Conservation (phyloP, 1,140 invertebrate species). For the Geopemphigus sp. region DNA sequence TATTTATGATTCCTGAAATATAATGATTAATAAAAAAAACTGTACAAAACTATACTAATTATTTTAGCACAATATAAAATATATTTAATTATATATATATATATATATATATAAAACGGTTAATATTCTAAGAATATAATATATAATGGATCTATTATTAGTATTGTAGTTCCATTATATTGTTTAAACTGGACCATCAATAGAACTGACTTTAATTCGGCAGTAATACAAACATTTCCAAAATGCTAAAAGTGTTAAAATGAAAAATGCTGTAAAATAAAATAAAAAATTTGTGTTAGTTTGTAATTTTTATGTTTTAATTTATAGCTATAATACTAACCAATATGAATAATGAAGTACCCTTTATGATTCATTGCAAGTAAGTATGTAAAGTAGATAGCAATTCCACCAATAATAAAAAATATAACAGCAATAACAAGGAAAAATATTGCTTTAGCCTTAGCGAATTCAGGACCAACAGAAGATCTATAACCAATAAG, state of each 20-base stretch:
- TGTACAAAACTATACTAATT: conserved; percentile 23
- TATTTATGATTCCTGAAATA: too few relatives aligned
- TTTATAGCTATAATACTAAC: conserved; percentile 57
- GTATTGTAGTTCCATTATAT: neutral
- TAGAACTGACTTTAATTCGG: conserved; percentile 83
- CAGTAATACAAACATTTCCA: conserved; percentile 82
- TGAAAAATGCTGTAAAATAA: conserved; percentile 64
- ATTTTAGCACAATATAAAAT: conserved; percentile 37
- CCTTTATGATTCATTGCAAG: conserved; percentile 64
- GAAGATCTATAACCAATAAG: conserved; percentile 64
- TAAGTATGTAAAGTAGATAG: conserved; percentile 66
- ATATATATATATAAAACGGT: conserved; percentile 2
- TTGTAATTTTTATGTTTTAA: too few relatives aligned
- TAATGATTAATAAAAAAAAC: neutral
- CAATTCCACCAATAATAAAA: conserved; percentile 73
- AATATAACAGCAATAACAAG: conserved; percentile 73
- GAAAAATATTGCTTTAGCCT: conserved; percentile 75
- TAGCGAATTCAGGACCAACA: conserved; percentile 80
- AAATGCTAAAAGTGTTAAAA: conserved; percentile 70
- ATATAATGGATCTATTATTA: neutral
- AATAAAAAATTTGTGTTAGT: too few relatives aligned
- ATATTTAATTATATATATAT: conserved; percentile 18
- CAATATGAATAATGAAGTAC: conserved; percentile 80
- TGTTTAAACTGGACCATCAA: conserved; percentile 67
- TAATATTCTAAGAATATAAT: conserved; percentile 6